Base-by-base conservation (phyloP, 2,797 vertebrate species). In the Sebastes itinus region DNA sequence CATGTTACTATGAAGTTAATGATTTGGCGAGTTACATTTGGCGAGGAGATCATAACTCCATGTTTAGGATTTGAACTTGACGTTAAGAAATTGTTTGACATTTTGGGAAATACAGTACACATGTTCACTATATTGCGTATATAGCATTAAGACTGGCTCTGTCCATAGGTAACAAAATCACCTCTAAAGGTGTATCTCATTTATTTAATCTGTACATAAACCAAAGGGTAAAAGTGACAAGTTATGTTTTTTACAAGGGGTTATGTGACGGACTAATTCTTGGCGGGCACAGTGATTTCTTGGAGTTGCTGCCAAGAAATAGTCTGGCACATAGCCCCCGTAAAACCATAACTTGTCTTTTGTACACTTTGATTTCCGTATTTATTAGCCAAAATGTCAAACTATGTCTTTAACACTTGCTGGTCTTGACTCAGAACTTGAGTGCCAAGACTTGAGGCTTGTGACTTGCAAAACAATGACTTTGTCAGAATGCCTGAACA, bases 381-480 rank as follows among this genome's bases (percentile, higher is more conserved):
- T 52, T 6, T 33, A 27, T 65, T 30, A 60, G 27, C 14, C 13
- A 52, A 60, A 66, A 77, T 38, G 66, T 79, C 59, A 65, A 69
- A 32, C 16, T 14, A 30, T 3, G 49, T 30, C 52, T 77, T 77
- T 2, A 71, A 81, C 9, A 30, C 22, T 42, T 38, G 5, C 33
- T 64, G 49, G 52, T 33, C 52, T 80, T 42, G 35, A 75, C 9
- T 65, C 4, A 13, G 16, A 32, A 65, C 38, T 42, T 28, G 3
- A 66, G 5, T 32, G 28, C 67, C 30, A 71, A 35, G 32, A 70
- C 35, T 35, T 52, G 14, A 75, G 14, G 55, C 55, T 32, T 80
- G 56, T 75, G 46, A 77, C 55, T 72, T 76, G 75, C 42, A 83
- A 77, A 80, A 71, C 61, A 67, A 68, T 49, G 23, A 65, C 56